Evolutionary conservation across 2,113 vertebrate species (phyloP).

Genomic region (Ceyx margarethae): DNA sequence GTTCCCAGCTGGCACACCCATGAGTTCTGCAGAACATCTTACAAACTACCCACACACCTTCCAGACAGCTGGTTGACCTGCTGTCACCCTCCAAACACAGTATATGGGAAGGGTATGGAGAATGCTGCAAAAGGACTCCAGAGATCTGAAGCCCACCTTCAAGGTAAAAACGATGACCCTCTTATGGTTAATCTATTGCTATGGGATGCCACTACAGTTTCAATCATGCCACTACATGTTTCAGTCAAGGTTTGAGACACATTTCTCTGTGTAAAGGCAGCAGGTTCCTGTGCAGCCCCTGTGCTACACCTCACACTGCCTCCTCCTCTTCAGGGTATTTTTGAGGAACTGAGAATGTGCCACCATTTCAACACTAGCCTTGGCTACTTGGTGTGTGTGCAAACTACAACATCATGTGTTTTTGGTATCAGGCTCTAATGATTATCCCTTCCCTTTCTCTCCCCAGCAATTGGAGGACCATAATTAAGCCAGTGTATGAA

Average conservation of each 20-base stretch:
- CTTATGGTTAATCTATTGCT: background rate
- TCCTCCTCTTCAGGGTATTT: background rate
- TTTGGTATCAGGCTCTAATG: background rate
- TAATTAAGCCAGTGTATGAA: background rate
- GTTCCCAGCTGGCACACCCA: background rate
- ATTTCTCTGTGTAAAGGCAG: background rate
- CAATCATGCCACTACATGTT: background rate
- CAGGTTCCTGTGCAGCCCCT: fast-evolving
- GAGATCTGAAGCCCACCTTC: background rate
- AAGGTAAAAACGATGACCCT: background rate
- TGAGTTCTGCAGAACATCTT: background rate
- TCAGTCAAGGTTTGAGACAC: background rate
- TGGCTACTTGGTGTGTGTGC: fast-evolving
- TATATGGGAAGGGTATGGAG: background rate
- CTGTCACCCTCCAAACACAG: background rate
- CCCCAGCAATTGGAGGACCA: background rate
- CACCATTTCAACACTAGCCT: background rate
- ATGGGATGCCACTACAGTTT: background rate
- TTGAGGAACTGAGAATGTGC: background rate
- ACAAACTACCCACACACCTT: background rate
- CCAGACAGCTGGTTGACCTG: background rate
- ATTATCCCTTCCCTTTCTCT: background rate
- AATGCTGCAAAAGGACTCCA: background rate
- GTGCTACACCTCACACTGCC: background rate
- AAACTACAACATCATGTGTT: background rate